A percentile compares a stretch with the other conserved stretches of the same genome.
Conservation (phyloP, 2,797 vertebrate species). For the Arnoldichthys spilopterus region DNA sequence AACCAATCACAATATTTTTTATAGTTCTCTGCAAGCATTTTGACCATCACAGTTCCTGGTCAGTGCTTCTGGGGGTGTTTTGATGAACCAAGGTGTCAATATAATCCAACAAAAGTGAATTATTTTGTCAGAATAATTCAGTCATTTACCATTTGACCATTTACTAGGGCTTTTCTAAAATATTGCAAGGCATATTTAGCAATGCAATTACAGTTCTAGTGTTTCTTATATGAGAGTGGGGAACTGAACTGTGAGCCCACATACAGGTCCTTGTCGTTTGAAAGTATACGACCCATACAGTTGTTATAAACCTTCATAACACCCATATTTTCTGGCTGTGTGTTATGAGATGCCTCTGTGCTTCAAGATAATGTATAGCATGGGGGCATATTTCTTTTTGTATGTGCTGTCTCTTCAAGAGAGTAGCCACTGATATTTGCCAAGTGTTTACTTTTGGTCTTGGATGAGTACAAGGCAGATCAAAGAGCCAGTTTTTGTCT, state of each 20-base stretch:
- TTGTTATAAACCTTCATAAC: neutral
- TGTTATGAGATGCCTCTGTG: neutral
- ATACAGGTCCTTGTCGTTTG: too few relatives aligned
- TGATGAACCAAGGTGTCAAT: neutral
- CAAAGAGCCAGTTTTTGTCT: too few relatives aligned
- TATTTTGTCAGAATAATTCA: neutral
- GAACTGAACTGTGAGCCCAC: too few relatives aligned
- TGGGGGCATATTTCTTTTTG: too few relatives aligned
- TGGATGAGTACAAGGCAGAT: too few relatives aligned
- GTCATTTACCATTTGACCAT: too few relatives aligned
- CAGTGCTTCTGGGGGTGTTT: too few relatives aligned
- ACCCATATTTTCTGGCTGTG: neutral
- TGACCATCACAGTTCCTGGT: neutral
- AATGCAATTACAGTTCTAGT: neutral
- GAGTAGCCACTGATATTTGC: too few relatives aligned
- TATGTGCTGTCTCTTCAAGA: too few relatives aligned
- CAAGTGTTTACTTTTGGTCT: too few relatives aligned
- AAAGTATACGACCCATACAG: neutral
- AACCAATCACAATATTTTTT: neutral
- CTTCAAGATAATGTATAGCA: too few relatives aligned
- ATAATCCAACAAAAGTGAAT: neutral
- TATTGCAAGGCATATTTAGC: neutral
- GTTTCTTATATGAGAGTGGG: neutral
- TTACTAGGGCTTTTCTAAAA: neutral
- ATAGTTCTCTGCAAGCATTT: neutral